Evolutionary conservation across 2,113 vertebrate species (phyloP).

Genomic region (Callionymus lyra): DNA sequence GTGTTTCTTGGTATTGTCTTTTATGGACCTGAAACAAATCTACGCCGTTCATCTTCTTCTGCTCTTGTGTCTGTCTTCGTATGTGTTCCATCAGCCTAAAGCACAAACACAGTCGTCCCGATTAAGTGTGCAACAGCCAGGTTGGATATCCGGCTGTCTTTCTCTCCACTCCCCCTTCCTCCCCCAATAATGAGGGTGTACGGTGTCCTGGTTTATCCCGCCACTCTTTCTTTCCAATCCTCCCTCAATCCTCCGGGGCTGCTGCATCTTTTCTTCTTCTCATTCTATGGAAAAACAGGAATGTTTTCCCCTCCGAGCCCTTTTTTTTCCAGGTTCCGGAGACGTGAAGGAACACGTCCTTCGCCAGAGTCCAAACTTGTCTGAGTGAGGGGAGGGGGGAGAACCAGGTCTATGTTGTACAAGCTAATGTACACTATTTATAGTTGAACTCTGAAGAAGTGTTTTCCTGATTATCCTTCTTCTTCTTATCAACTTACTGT

Average conservation of each 20-base stretch:
- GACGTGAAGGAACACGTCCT: constrained; percentile 49
- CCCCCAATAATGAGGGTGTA: constrained; percentile 47
- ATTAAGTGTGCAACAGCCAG: constrained; percentile 43
- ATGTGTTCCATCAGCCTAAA: constrained; percentile 27
- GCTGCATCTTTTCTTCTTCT: constrained; percentile 18
- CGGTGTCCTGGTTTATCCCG: constrained; percentile 41
- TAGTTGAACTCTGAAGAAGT: neutral
- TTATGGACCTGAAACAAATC: constrained; percentile 23
- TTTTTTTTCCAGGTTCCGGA: constrained; percentile 44
- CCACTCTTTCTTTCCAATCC: constrained; percentile 45
- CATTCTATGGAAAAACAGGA: constrained; percentile 51
- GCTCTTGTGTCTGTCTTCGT: constrained; percentile 2
- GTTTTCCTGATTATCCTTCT: too few species aligned
- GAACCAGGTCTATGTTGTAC: constrained; percentile 22
- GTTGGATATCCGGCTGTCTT: constrained; percentile 50
- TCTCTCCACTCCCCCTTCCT: constrained; percentile 14
- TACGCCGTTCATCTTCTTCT: constrained; percentile 32
- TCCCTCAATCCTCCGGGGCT: constrained; percentile 26
- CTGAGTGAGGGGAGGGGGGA: constrained; percentile 18
- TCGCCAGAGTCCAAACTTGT: constrained; percentile 19
- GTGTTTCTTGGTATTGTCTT: constrained; percentile 7
- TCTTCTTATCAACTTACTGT: too few species aligned
- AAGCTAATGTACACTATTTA: neutral
- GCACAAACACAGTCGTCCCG: constrained; percentile 39
- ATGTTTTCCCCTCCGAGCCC: constrained; percentile 46